phyloP scores from a whole-genome alignment of 23 tunicate species.

The Clavelina lepadiformis region DNA sequence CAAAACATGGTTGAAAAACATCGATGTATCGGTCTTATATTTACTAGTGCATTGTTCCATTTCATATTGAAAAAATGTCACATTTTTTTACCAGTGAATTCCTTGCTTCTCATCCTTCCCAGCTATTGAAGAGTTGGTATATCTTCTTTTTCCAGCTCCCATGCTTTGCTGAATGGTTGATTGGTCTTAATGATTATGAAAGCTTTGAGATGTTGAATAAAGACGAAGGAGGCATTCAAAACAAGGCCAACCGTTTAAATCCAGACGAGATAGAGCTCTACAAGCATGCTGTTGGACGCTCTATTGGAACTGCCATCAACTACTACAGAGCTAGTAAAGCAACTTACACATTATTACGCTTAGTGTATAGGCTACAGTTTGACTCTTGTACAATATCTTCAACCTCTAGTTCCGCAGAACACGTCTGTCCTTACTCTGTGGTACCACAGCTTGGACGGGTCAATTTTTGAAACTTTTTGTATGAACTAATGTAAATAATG shows the following conservation, averaged over 20 bases:
- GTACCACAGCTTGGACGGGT: too few species aligned
- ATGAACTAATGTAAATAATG: too few species aligned
- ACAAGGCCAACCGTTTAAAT: conserved; percentile 8
- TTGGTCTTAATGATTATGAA: conserved; percentile 5
- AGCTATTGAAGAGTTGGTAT: conserved; percentile 68
- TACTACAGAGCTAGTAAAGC: conserved; percentile 83
- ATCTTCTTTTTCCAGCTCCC: conserved; percentile 70
- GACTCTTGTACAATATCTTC: too few species aligned
- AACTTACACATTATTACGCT: not conserved
- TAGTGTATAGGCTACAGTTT: too few species aligned
- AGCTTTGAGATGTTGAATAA: not conserved
- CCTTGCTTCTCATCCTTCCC: conserved; percentile 6
- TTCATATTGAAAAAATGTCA: too few species aligned
- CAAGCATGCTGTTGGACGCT: conserved; percentile 27
- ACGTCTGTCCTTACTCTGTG: too few species aligned
- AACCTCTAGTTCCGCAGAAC: too few species aligned
- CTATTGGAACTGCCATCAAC: conserved; percentile 33
- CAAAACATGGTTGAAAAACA: too few species aligned
- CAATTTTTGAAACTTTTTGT: too few species aligned
- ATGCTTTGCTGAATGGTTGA: conserved; percentile 43
- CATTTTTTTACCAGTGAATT: too few species aligned
- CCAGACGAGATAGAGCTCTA: conserved; percentile 42
- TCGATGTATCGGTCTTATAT: too few species aligned
- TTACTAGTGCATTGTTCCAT: too few species aligned
- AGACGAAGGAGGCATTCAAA: conserved; percentile 26